Conservation (phyloP, 2,888 invertebrate species). For the Fragum sueziense region DNA sequence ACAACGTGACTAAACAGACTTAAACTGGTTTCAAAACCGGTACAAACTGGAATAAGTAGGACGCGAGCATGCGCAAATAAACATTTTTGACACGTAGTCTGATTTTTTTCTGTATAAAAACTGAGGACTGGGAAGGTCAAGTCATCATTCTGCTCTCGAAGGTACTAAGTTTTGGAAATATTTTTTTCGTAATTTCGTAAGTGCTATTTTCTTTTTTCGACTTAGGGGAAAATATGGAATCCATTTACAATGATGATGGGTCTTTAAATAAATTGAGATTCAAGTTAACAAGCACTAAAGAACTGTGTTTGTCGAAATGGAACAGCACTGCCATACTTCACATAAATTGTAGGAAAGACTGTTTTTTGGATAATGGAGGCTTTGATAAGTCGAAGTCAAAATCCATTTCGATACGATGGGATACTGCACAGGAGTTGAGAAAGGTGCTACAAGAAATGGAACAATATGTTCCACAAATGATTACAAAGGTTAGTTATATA, state of each 20-base stretch:
- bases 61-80: neutral
- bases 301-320: neutral
- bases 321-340: conserved; percentile 3
- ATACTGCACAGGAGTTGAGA: neutral
- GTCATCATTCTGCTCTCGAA: neutral
- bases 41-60: neutral
- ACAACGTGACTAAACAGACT: neutral
- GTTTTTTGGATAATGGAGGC: neutral
- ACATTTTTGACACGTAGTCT: neutral
- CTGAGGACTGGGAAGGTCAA: neutral
- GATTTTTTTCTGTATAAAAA: neutral
- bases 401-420: neutral
- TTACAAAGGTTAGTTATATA: neutral
- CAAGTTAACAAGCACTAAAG: neutral
- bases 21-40: neutral
- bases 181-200: neutral
- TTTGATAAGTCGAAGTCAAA: neutral
- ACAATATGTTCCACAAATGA: conserved; percentile 8
- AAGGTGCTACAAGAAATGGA: neutral
- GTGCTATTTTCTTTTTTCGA: neutral
- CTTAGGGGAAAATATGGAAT: neutral
- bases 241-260: neutral
- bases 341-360: conserved; percentile 7
- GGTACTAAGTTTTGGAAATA: neutral
- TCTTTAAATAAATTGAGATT: neutral